A percentile compares a stretch with the other conserved stretches of the same genome.
Conservation (phyloP, 35 echinoderm and acorn worm genomes). For the Acanthaster planci region DNA sequence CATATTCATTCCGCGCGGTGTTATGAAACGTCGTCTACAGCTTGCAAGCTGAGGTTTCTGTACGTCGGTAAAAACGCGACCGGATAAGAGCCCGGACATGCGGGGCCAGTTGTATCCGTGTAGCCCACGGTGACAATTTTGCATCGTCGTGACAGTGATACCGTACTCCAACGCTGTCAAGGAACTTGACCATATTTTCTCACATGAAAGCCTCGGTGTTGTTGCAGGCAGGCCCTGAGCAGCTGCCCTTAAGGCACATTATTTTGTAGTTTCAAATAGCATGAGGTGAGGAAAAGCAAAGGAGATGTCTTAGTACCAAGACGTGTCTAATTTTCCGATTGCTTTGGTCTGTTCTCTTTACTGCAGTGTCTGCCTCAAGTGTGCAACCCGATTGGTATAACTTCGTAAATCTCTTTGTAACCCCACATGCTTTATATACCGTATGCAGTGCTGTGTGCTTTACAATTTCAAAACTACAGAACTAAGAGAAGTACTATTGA, state of each 20-base stretch:
- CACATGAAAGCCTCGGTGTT: not conserved
- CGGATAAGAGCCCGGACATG: not conserved
- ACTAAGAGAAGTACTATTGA: too few species aligned
- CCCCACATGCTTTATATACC: too few species aligned
- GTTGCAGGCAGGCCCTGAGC: constrained; percentile 5
- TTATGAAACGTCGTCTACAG: not conserved
- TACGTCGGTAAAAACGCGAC: not conserved
- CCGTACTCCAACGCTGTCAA: not conserved
- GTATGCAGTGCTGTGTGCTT: too few species aligned
- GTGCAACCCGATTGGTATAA: too few species aligned
- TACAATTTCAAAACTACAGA: too few species aligned
- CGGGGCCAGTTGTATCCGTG: not conserved
- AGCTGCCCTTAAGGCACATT: constrained; percentile 3
- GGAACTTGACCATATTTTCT: constrained; percentile 1
- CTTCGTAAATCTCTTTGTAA: too few species aligned
- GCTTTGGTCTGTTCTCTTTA: too few species aligned
- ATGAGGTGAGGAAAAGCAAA: not conserved
- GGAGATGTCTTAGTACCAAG: not conserved
- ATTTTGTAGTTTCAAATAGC: not conserved
- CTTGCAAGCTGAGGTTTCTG: not conserved
- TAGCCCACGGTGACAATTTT: constrained; percentile 16
- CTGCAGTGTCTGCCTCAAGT: too few species aligned
- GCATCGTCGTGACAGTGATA: not conserved
- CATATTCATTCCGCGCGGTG: not conserved
- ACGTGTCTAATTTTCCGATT: too few species aligned